Conservation (phyloP, 2,113 vertebrate genomes). For the Acinonyx jubatus region DNA sequence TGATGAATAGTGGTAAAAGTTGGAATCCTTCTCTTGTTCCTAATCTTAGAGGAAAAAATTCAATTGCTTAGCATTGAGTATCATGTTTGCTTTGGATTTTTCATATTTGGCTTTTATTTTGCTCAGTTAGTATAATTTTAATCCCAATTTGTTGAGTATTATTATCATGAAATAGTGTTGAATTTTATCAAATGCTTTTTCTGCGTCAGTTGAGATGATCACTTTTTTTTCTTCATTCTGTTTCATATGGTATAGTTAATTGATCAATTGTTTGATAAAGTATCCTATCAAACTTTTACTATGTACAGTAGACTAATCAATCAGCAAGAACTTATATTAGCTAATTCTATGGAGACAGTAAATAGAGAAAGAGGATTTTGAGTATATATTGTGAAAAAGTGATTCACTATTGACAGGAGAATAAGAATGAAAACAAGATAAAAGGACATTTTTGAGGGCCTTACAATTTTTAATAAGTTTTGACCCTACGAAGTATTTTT, state of each 20-base stretch:
- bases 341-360: not conserved
- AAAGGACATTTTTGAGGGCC: not conserved
- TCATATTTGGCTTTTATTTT: not conserved
- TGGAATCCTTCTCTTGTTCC: not conserved
- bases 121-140: not conserved
- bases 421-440: not conserved
- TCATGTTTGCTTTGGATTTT: not conserved
- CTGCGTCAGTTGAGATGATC: not conserved
- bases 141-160: not conserved
- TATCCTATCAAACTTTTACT: not conserved
- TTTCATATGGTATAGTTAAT: not conserved
- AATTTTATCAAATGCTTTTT: not conserved
- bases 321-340: not conserved
- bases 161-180: not conserved
- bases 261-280: not conserved
- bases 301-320: not conserved
- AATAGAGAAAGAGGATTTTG: not conserved
- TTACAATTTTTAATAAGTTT: not conserved
- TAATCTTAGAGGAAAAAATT: not conserved
- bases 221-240: not conserved
- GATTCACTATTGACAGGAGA: not conserved
- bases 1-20: not conserved
- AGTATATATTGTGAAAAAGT: not conserved
- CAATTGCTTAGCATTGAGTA: not conserved
- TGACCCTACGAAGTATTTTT: not conserved